Percentiles rank a stretch among this genome's conserved stretches.
Evolutionary conservation across 2,888 invertebrate genomes (phyloP).

Genomic region (Pseudococcus viburni): DNA sequence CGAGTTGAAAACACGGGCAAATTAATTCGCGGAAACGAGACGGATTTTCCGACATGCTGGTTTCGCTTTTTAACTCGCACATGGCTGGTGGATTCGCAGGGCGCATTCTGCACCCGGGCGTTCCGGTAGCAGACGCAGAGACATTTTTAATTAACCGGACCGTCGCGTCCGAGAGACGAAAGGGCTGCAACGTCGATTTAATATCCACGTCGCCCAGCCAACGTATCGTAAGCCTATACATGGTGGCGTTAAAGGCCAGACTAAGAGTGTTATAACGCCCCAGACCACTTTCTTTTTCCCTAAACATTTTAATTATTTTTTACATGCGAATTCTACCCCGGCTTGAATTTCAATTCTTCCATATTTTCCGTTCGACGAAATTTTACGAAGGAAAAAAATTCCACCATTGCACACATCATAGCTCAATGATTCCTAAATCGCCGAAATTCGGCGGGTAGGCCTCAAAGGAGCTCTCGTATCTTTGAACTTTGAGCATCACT

Average conservation of each 20-base stretch:
- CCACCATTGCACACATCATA: background rate
- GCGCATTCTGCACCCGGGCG: background rate
- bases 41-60: slow-evolving; percentile 9
- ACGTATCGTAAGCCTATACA: background rate
- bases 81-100: background rate
- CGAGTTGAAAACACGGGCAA: background rate
- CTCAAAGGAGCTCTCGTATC: background rate
- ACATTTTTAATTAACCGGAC: slow-evolving; percentile 28
- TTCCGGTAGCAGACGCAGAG: slow-evolving; percentile 4
- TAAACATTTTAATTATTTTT: slow-evolving; percentile 25
- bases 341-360: background rate
- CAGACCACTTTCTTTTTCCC: slow-evolving; percentile 19
- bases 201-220: background rate
- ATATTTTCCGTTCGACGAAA: background rate
- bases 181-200: slow-evolving; percentile 34
- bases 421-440: background rate
- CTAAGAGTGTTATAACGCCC: background rate
- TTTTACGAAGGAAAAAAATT: background rate
- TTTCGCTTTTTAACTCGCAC: background rate
- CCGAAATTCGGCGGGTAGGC: background rate
- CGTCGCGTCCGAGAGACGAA: background rate
- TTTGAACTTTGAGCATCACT: slow-evolving; percentile 21
- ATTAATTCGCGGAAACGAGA: slow-evolving; percentile 37
- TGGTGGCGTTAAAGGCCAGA: slow-evolving; percentile 17
- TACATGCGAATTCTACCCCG: background rate